Percentiles rank a stretch among this genome's conserved stretches.
Conservation (phyloP, 2,888 invertebrate species). For the Phortica magna region DNA sequence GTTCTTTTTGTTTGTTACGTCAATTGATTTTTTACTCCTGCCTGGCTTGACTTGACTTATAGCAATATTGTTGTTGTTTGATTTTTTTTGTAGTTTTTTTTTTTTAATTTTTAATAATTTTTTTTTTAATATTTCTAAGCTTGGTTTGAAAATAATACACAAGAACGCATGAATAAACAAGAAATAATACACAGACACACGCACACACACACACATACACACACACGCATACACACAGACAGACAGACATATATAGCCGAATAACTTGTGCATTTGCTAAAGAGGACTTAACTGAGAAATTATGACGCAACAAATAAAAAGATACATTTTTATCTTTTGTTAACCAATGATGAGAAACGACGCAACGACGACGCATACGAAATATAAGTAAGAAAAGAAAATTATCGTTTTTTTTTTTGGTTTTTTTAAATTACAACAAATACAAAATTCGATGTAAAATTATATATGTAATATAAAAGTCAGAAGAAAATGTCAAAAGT, state of each 20-base stretch:
- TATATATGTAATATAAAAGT: too few relatives aligned
- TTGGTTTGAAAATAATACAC: conserved; percentile 23
- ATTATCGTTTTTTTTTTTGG: background rate
- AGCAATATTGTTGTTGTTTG: background rate
- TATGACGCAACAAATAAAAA: background rate
- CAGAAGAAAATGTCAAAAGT: too few relatives aligned
- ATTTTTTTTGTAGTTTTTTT: background rate
- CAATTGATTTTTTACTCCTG: too few relatives aligned
- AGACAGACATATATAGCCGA: background rate
- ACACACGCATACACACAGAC: background rate
- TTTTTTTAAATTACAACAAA: background rate
- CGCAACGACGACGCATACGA: conserved; percentile 2
- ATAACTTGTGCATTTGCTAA: conserved; percentile 19
- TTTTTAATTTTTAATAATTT: background rate
- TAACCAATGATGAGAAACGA: background rate
- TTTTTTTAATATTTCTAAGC: conserved; percentile 25
- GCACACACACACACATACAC: background rate
- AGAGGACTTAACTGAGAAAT: background rate
- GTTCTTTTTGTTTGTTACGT: background rate
- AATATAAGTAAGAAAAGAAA: background rate
- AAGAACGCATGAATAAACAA: conserved; percentile 35
- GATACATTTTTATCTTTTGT: background rate
- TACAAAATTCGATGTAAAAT: too few relatives aligned
- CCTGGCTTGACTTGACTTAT: background rate
- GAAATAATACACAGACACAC: conserved; percentile 41